Base-by-base conservation (phyloP, 2,113 vertebrate genomes). In the Silurus asotus region DNA sequence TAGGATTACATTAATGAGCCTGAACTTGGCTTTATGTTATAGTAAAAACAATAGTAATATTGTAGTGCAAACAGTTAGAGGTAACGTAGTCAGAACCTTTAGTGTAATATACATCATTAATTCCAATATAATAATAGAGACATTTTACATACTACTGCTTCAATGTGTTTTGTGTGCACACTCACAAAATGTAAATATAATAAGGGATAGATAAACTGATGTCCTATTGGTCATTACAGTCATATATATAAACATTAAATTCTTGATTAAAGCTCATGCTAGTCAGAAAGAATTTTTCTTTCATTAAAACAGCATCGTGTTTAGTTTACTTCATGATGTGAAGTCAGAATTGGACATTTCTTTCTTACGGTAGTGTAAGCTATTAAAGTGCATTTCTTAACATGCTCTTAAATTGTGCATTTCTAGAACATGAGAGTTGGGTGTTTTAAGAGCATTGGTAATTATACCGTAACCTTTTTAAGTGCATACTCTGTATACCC, bases 391-490 rank as follows among this genome's bases (percentile, higher is more conserved):
- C 10, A 23, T 51, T 9, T 76, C 0, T 64, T 51, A 11, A 15
- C 23, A 25, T 75, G 45, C 45, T 51, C 15, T 70, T n/a, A 11
- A 28, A 55, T 11, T 28, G 8, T 59, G 20, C 20, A 74, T 8
- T 19, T 62, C 25, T 80, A 56, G 20, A 76, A 67, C 17, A 64
- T 64, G 45, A 74, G 65, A 10, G 19, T 85, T 3, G 48, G 6
- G 19, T 45, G 85, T 58, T 81, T 37, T 45, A n/a, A 45, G 49
- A 17, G 23, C 14, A 67, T 5, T 75, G 76, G 77, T 82, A 69
- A 84, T 83, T 72, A 78, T 37, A 14, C 48, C 64, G 37, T 62
- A 53, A 48, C 28, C 62, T 53, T 69, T 49, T 83, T 78, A 87
- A 78, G 7, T 8, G 13, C 51, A 59, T 67, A 69, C 0, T 37